Percentiles rank a stretch among this genome's conserved stretches.
These are phyloP conservation scores for Rana temporaria DNA, from an alignment of 2,113 vertebrate species.

Conservation along the genomic window DNA sequence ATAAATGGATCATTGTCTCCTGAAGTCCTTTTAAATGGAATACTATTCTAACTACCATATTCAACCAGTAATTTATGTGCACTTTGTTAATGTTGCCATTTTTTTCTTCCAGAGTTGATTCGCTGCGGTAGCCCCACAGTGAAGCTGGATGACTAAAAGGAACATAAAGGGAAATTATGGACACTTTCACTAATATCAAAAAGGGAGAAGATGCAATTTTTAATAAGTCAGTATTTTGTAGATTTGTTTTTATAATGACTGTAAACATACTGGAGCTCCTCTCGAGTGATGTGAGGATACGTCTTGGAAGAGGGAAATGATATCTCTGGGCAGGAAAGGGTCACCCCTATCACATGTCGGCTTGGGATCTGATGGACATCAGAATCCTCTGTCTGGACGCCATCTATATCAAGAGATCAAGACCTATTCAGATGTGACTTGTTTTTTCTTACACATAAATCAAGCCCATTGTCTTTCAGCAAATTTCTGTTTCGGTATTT, in stretches of 20 bases:
- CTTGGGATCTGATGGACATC: background rate
- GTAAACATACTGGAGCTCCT: background rate
- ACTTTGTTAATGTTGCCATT: background rate
- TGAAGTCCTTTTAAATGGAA: too few relatives aligned
- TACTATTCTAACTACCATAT: too few relatives aligned
- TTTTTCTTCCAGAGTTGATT: constrained; percentile 31
- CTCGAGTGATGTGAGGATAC: background rate
- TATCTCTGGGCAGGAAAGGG: background rate
- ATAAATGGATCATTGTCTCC: too few relatives aligned
- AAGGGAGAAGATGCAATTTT: constrained; percentile 31
- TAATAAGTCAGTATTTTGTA: constrained; percentile 44
- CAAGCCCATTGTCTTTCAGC: background rate
- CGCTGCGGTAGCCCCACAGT: constrained; percentile 20
- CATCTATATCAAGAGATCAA: too few relatives aligned
- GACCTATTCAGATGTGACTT: too few relatives aligned
- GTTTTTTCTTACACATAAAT: constrained; percentile 26
- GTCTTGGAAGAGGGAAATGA: background rate
- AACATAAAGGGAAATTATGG: background rate
- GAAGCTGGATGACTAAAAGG: background rate
- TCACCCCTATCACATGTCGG: background rate
- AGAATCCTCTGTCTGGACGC: background rate
- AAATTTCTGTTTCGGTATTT: background rate
- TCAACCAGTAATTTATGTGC: too few relatives aligned
- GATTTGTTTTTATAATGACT: constrained; percentile 42
- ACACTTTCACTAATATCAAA: constrained; percentile 1